Evolutionary conservation across 2,888 invertebrate species (phyloP), one percentile per base, ranked within the genome.

Genomic region (Heliconius aoede): DNA sequence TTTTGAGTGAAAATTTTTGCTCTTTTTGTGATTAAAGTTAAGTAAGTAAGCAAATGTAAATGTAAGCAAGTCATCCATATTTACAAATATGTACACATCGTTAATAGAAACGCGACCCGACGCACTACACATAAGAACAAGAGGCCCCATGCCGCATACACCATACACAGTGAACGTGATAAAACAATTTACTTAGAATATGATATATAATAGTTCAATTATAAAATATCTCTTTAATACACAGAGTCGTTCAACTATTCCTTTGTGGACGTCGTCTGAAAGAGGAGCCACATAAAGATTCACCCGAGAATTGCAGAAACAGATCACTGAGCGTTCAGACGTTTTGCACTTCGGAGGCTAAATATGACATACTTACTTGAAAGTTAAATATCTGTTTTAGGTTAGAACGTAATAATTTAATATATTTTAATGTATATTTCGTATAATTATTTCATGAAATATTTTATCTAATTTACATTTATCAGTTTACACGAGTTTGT

Each of bases 391-490:
- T 46, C 46, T 46, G 7, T 18, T 18, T 46, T 7, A 18, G 18
- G 46, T 46, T 46, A 36, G 36, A n/a, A n/a, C 11, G 36, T 11
- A 36, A 36, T 36, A 11, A 36, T 36, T 36, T 11, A 3, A 36
- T 11, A 11, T 36, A 36, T 5, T n/a, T n/a, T n/a, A n/a, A n/a
- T n/a, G 32, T 64, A 3, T 26, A 15, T 26, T 26, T 60, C 15
- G 24, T 36, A 64, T n/a, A 64, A n/a, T 64, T 32, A 30, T 62
- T 61, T 61, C 28, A 28, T 2, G 61, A 28, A 18, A 28, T 26
- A 26, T 18, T 61, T 62, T 62, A 62, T 62, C 62, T 62, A 62
- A 62, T 62, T 62, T 30, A 62, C 30, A 62, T 62, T 15, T 62
- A 21, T 30, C 62, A 62, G 8, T 62, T 62, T 21, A 3, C 8